Percentiles rank a stretch among this genome's conserved stretches.
These are phyloP conservation scores for Thomomys bottae DNA, from an alignment of 2,113 vertebrate genomes.

Conservation along the genomic window DNA sequence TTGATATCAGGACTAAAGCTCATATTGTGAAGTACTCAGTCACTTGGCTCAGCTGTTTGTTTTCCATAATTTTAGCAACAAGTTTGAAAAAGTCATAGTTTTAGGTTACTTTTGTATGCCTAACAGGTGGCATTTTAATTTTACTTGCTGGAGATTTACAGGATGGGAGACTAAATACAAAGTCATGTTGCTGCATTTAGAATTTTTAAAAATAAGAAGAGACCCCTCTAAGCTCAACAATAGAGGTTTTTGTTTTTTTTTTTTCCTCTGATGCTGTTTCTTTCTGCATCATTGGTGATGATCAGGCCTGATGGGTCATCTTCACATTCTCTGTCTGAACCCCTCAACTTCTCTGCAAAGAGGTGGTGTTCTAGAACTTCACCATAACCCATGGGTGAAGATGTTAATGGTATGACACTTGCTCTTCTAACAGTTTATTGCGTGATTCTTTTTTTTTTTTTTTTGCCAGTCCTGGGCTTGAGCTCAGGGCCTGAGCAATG, in stretches of 20 bases:
- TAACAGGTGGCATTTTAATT: slow-evolving; percentile 37
- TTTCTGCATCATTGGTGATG: not conserved
- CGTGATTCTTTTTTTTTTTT: not conserved
- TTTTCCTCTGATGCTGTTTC: not conserved
- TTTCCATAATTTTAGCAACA: slow-evolving; percentile 30
- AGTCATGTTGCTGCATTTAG: not conserved
- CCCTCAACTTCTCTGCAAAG: not conserved
- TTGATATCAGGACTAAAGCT: not conserved
- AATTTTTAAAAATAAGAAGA: not conserved
- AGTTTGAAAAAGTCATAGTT: slow-evolving; percentile 35
- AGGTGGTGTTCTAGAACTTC: not conserved
- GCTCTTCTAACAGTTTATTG: not conserved
- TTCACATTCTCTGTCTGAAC: not conserved
- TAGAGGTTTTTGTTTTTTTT: too few species aligned
- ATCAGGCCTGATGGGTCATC: not conserved
- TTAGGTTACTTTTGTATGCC: slow-evolving; percentile 24
- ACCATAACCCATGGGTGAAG: not conserved
- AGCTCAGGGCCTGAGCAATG: too few species aligned
- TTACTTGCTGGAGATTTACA: not conserved
- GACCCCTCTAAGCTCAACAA: too few species aligned
- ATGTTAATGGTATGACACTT: rapidly evolving
- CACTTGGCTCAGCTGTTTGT: slow-evolving; percentile 23
- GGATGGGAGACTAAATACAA: not conserved
- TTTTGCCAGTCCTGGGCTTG: too few species aligned
- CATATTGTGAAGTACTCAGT: not conserved